A percentile compares a stretch with the other conserved stretches of the same genome.
phyloP scores from a whole-genome alignment of 2,113 vertebrate species.

The Tricholaema leucomelas region DNA sequence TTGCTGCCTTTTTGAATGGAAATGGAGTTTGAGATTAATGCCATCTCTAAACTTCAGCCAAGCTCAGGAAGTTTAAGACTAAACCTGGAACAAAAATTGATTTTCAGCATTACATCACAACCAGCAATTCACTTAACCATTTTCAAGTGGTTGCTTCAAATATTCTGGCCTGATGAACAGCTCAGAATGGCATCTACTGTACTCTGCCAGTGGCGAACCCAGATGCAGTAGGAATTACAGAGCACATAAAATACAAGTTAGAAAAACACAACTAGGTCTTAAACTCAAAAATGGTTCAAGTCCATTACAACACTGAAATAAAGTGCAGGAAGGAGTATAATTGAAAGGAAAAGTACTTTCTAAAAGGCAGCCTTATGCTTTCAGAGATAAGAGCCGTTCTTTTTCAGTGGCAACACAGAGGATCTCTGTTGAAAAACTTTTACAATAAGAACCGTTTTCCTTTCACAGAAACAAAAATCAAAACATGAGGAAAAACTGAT shows the following conservation, averaged over 20 bases:
- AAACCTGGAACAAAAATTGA: neutral
- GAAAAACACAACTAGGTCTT: neutral
- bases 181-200: neutral
- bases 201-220: neutral
- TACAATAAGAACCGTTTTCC: neutral
- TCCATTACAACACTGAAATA: neutral
- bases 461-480: neutral
- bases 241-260: neutral
- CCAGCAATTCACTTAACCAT: neutral
- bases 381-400: neutral
- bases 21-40: neutral
- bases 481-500: too few species aligned
- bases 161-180: neutral
- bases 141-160: neutral
- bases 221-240: neutral
- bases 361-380: neutral
- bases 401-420: neutral
- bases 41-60: neutral
- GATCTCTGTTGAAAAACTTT: neutral
- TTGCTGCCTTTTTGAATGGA: neutral
- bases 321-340: slow-evolving; percentile 6
- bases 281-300: neutral
- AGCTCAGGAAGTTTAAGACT: neutral
- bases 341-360: neutral
- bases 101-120: neutral